Evolutionary conservation across 2,113 vertebrate genomes (phyloP), one percentile per base, ranked within the genome.

Genomic region (Patagioenas fasciata): DNA sequence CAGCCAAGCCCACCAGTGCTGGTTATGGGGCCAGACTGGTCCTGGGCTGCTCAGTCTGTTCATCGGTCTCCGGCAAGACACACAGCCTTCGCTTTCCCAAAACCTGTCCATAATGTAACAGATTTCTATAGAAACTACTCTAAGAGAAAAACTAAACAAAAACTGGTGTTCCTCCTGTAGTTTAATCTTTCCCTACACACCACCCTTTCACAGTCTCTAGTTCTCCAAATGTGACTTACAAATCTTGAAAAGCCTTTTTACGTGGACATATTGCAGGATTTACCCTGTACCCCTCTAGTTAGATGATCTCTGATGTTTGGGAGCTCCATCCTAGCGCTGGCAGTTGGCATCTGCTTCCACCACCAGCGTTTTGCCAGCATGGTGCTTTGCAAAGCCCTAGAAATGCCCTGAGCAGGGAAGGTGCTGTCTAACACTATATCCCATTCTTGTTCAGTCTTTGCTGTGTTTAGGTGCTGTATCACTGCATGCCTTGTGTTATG

Each of bases 271-370:
- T 77, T 85, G 21, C 9, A 82, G 66, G 48, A 21, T 82, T 91
- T 83, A 28, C 23, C n/a, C 4, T 8, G 3, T 25, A 13, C 5
- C 16, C 11, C 24, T 75, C n/a, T 36, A 17, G 15, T 67, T 72
- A 60, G 65, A 21, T 5, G 14, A 5, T 40, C 6, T 13, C 48
- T 2, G 2, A 12, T n/a, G 31, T 77, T 14, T 65, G 28, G 74
- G 51, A 78, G 9, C 64, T 80, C 56, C 42, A 34, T 71, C 40
- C 26, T 12, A 13, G 24, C 0, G 0, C 0, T 2, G 15, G 19
- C 20, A n/a, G 77, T 18, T 44, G 36, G 23, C 21, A 47, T 3
- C n/a, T 28, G n/a, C 56, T 69, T 51, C 10, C 29, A 19, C 3
- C 31, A 15, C 65, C 25, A 23, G 32, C 3, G 0, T 42, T 36